Conservation (phyloP, 2,888 invertebrate species). For the Chalcosyrphus nemorum region DNA sequence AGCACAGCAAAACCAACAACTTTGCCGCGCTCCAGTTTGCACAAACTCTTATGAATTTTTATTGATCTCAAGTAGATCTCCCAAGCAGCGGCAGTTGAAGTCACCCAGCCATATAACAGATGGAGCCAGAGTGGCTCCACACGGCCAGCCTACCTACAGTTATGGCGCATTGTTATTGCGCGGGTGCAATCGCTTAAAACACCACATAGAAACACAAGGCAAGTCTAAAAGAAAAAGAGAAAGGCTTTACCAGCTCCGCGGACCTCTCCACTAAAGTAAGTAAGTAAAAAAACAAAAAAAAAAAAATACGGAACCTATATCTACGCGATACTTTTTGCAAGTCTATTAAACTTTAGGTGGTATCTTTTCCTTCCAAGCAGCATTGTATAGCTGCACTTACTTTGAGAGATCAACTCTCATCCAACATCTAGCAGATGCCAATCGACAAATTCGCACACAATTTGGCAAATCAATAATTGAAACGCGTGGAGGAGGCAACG, state of each 20-base stretch:
- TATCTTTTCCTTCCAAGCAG: slow-evolving; percentile 9
- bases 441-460: slow-evolving; percentile 72
- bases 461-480: slow-evolving; percentile 73
- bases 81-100: slow-evolving; percentile 33
- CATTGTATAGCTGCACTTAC: neutral
- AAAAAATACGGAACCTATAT: neutral
- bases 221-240: slow-evolving; percentile 62
- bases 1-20: slow-evolving; percentile 18
- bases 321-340: slow-evolving; percentile 5
- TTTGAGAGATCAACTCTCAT: slow-evolving; percentile 7
- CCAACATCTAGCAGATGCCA: slow-evolving; percentile 46
- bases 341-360: slow-evolving; percentile 39
- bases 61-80: slow-evolving; percentile 72
- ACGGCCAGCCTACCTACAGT: slow-evolving; percentile 59
- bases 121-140: slow-evolving; percentile 62
- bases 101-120: slow-evolving; percentile 32
- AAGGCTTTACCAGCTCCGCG: slow-evolving; percentile 42
- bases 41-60: slow-evolving; percentile 71
- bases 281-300: neutral
- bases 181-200: slow-evolving; percentile 71
- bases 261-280: slow-evolving; percentile 33
- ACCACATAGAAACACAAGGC: slow-evolving; percentile 43
- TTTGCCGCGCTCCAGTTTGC: slow-evolving; percentile 54
- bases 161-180: slow-evolving; percentile 70
- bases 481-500: slow-evolving; percentile 66